These are phyloP conservation scores for Psettodes erumei DNA, from an alignment of 2,113 vertebrate species.

Conservation along the genomic window DNA sequence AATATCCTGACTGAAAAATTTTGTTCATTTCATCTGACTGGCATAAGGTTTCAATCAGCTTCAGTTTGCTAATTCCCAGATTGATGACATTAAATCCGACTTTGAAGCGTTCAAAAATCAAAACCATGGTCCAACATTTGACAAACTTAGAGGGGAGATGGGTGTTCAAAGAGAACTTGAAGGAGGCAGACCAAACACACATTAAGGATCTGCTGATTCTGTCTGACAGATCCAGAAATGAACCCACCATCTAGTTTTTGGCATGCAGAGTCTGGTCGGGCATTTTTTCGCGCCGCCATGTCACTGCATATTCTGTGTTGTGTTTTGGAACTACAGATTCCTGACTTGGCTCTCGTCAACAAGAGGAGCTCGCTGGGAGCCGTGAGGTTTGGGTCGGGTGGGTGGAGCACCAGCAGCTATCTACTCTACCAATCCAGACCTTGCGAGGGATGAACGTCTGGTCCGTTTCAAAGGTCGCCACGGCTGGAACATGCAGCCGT, in stretches of 20 bases:
- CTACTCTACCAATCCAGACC: background rate
- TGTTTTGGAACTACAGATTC: background rate
- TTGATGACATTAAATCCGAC: slow-evolving; percentile 7
- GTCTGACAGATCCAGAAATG: background rate
- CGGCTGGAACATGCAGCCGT: background rate
- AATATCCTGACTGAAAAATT: background rate
- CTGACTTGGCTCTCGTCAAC: background rate
- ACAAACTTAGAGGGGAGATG: background rate
- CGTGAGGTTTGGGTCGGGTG: background rate
- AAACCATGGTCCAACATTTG: background rate
- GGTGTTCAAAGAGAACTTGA: background rate
- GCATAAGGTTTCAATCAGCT: background rate
- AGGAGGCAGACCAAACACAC: background rate
- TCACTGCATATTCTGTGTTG: background rate
- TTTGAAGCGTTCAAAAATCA: background rate
- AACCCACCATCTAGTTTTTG: background rate
- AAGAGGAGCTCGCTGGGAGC: background rate
- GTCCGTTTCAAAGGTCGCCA: background rate
- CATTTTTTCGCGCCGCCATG: background rate
- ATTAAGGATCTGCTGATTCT: background rate
- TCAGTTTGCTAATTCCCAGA: too few relatives aligned
- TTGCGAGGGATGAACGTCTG: background rate
- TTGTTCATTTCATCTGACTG: background rate
- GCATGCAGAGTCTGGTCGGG: background rate
- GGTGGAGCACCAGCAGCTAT: background rate